Conservation (phyloP, 2,113 vertebrate genomes). For the Eonycteris spelaea region DNA sequence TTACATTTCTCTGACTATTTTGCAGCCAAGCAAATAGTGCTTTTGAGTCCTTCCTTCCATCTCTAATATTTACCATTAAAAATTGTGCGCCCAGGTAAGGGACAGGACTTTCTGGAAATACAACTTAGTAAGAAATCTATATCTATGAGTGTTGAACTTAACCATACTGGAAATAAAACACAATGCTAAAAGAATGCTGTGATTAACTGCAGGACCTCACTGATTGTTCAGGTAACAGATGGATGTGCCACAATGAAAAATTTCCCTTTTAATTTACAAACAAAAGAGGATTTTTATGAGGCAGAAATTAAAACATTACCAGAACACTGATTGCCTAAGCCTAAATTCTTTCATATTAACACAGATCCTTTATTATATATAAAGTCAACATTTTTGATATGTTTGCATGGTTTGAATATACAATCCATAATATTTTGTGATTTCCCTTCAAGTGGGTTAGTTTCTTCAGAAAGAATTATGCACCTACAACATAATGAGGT, state of each 20-base stretch:
- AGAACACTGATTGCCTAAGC: constrained; percentile 63
- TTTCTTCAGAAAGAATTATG: constrained; percentile 82
- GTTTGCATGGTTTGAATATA: constrained; percentile 74
- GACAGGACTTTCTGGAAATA: constrained; percentile 64
- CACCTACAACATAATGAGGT: constrained; percentile 81
- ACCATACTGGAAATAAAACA: constrained; percentile 69
- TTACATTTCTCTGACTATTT: constrained; percentile 55
- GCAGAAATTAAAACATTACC: constrained; percentile 77
- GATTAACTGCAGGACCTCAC: constrained; percentile 79
- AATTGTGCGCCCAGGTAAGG: constrained; percentile 65
- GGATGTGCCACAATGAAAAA: constrained; percentile 82
- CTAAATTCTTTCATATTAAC: constrained; percentile 75
- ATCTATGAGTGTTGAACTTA: constrained; percentile 64
- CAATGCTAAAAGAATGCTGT: constrained; percentile 59
- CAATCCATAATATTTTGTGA: constrained; percentile 80
- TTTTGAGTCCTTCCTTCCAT: constrained; percentile 47
- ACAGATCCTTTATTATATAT: constrained; percentile 75
- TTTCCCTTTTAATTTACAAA: constrained; percentile 85
- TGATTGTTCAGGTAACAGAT: constrained; percentile 82
- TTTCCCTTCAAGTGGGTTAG: constrained; percentile 75
- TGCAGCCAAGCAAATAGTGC: constrained; percentile 15
- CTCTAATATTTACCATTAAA: constrained; percentile 66
- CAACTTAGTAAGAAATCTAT: constrained; percentile 62
- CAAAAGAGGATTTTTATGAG: constrained; percentile 77
- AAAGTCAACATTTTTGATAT: constrained; percentile 77